Base-by-base conservation (phyloP, 2,113 vertebrate species). In the Cromileptes altivelis region DNA sequence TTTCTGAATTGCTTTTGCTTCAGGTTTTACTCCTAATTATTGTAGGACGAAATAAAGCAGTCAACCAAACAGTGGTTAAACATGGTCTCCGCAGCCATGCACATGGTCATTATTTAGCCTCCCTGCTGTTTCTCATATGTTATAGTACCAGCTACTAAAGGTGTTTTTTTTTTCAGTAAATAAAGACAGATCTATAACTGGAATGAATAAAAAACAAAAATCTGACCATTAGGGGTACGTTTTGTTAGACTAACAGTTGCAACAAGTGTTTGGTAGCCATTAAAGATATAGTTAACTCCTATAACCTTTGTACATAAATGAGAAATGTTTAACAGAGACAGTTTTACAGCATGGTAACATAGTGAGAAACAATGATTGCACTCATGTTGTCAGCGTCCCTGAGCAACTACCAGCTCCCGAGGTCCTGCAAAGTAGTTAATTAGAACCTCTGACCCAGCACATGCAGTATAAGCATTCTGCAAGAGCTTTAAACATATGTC, bases 101-200 rank as follows among this genome's bases (percentile, higher is more conserved):
- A 19, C 17, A 8, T 4, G 2, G 23, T 75, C 60, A 84, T 82
- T 81, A 79, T 55, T 78, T 47, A 68, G 27, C 71, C 0, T 65
- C 62, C 21, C 65, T 47, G 60, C 70, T 75, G 70, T 56, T 75
- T 64, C 19, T 57, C 7, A 52, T 78, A 25, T 63, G 30, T 75
- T 64, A 21, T 45, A 5, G 73, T 60, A 19, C 23, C 25, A 11
- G 11, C 52, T 64, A 63, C n/a, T 64, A 0, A 27, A 18, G 45
- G 9, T 42, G 6, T 23, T 25, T 30, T 30, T 30, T 21, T 52
- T 64, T 70, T 15, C 0, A 23, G 3, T 30, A 62, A 12, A 65
- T 57, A 15, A n/a, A 47, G 33, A 27, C n/a, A 67, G 0, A 45
- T 18, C 8, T 60, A 40, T 58, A 64, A 70, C 2, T 63, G 18